These are phyloP conservation scores for Gavialis gangeticus DNA, from an alignment of 2,113 vertebrate species.

Conservation along the genomic window DNA sequence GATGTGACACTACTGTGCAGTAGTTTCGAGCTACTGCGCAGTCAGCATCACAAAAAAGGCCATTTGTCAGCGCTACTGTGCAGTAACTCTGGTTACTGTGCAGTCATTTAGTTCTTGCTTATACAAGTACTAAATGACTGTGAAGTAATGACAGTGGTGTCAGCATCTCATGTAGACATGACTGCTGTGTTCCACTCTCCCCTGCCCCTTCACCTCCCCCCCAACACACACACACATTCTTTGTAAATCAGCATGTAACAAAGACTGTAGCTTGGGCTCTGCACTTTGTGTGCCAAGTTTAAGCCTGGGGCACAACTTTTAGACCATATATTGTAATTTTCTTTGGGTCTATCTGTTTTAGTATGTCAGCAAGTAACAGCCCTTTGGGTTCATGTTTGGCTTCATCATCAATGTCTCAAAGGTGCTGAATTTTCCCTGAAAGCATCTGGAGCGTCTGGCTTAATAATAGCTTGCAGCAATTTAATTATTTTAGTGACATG, in stretches of 20 bases:
- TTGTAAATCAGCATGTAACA: constrained; percentile 1
- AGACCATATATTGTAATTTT: not conserved
- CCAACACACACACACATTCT: not conserved
- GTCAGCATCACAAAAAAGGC: no score
- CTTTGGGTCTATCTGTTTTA: constrained; percentile 1
- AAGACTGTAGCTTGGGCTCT: constrained; percentile 38
- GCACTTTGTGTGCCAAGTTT: constrained; percentile 40
- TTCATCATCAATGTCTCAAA: not conserved
- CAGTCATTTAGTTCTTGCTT: no score
- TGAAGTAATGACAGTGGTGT: no score
- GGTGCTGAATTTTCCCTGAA: not conserved
- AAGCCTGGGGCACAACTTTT: constrained; percentile 57
- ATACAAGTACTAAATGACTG: no score
- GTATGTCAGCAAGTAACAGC: constrained; percentile 48
- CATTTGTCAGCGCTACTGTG: no score
- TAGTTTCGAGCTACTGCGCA: no score
- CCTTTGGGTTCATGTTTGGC: not conserved
- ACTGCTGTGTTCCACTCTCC: no score
- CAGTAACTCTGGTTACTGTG: no score
- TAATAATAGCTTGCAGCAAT: not conserved
- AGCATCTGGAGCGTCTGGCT: not conserved
- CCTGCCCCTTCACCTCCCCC: no score
- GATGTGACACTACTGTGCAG: no score
- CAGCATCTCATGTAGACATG: no score
- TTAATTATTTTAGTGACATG: not conserved